Evolutionary conservation across 2,888 invertebrate species (phyloP), one percentile per base, ranked within the genome.

Genomic region (Alloscopus bannaensis): DNA sequence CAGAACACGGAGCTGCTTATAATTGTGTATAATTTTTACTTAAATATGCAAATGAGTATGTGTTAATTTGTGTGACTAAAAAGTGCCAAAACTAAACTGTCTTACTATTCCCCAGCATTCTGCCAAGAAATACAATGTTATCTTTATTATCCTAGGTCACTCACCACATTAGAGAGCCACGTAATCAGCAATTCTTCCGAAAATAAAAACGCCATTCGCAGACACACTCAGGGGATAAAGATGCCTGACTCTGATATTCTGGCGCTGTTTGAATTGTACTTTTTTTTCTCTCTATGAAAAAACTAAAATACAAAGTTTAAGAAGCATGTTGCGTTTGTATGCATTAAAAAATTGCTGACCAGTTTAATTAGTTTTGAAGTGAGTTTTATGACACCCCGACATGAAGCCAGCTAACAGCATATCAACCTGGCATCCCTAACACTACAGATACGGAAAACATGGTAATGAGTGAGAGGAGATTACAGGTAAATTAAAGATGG

Each of bases 351-450:
- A n/a, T n/a, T n/a, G n/a, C n/a, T n/a, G n/a, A n/a, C n/a, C n/a
- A n/a, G n/a, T n/a, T 24, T 40, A 62, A 62, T 62, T 40, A 29
- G 40, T 40, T 22, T 24, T 22, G 40, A 40, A 40, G 40, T 62
- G 40, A 22, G 62, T 62, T 62, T 62, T 62, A 62, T 62, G 62
- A 62, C 62, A 62, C 40, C 62, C 3, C 22, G 24, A 40, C 24
- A 62, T 36, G 40, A 36, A 62, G 20, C 28, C 29, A 20, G n/a
- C 57, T 20, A 57, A 29, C 57, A 57, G 29, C n/a, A 8, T n/a
- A 26, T 57, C 57, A 57, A 24, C 6, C n/a, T n/a, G n/a, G n/a
- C n/a, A 4, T 55, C 6, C 11, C 8, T 26, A 2, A 26, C 26
- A 4, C 3, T 13, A 2, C 20, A 24, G 20, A 18, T 28, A 13